Evolutionary conservation across 2,113 vertebrate genomes (phyloP).

Genomic region (Ictalurus punctatus): DNA sequence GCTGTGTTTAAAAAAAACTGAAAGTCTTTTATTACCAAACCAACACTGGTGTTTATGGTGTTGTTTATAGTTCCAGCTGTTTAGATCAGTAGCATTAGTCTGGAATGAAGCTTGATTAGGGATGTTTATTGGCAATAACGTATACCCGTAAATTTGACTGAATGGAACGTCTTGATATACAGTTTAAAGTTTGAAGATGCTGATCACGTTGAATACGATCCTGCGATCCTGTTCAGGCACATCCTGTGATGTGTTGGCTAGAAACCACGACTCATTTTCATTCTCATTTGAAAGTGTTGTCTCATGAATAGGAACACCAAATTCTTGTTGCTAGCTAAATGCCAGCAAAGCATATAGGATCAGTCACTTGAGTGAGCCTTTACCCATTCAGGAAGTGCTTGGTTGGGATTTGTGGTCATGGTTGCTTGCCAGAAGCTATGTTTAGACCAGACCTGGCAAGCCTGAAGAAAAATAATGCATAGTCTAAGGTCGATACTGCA

Average conservation of each 20-base stretch:
- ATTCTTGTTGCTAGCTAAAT: not conserved
- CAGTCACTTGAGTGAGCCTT: slow-evolving; percentile 44
- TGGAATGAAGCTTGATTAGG: slow-evolving; percentile 1
- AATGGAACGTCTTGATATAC: not conserved
- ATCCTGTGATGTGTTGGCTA: not conserved
- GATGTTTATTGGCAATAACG: slow-evolving; percentile 14
- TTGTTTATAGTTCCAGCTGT: slow-evolving; percentile 9
- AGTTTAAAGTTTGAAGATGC: not conserved
- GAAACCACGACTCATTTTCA: not conserved
- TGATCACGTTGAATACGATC: no score
- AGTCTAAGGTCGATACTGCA: not conserved
- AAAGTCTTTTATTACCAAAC: not conserved
- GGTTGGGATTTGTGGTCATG: slow-evolving; percentile 55
- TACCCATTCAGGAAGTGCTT: slow-evolving; percentile 53
- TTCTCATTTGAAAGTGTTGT: not conserved
- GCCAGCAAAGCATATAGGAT: slow-evolving; percentile 33
- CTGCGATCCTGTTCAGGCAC: not conserved
- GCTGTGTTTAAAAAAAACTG: not conserved
- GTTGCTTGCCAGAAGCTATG: not conserved
- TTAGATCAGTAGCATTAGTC: slow-evolving; percentile 8
- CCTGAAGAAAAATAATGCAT: not conserved
- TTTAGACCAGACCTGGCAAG: not conserved
- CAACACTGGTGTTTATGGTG: not conserved
- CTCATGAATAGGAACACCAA: not conserved
- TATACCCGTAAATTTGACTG: not conserved